phyloP scores from a whole-genome alignment of 2,797 vertebrate genomes.

The Oophaga sylvatica region DNA sequence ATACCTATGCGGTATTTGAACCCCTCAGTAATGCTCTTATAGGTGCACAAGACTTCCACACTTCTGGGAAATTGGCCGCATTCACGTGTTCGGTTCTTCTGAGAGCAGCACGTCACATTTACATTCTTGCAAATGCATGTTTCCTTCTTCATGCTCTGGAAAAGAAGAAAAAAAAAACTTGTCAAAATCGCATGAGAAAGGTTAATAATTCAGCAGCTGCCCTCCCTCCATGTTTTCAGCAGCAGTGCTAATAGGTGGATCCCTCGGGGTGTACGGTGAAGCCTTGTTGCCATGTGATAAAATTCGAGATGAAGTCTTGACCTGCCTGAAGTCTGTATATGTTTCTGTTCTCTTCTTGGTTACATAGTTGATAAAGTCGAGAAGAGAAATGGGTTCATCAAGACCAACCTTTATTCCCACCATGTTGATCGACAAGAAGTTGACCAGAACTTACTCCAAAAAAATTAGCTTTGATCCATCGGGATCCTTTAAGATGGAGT shows the following conservation, averaged over 20 bases:
- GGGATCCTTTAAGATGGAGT: neutral
- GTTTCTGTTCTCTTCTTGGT: neutral
- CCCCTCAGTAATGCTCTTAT: neutral
- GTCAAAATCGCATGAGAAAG: neutral
- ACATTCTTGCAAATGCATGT: neutral
- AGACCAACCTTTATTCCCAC: no score
- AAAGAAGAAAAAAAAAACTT: neutral
- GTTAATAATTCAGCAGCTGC: neutral
- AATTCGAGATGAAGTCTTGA: neutral
- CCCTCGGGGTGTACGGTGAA: neutral
- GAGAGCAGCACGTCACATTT: neutral
- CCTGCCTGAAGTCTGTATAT: neutral
- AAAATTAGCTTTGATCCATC: neutral
- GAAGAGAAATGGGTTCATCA: no score
- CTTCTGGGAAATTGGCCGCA: neutral
- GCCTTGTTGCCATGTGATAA: neutral
- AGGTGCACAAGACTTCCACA: neutral
- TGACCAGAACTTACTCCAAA: neutral
- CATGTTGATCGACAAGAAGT: neutral
- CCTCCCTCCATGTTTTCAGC: neutral
- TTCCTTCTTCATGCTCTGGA: neutral
- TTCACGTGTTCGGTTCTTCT: neutral
- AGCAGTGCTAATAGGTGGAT: neutral
- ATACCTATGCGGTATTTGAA: neutral
- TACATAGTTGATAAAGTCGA: no score